Evolutionary conservation across 2,888 invertebrate genomes (phyloP), one percentile per base, ranked within the genome.

Genomic region (Eurois occulta): DNA sequence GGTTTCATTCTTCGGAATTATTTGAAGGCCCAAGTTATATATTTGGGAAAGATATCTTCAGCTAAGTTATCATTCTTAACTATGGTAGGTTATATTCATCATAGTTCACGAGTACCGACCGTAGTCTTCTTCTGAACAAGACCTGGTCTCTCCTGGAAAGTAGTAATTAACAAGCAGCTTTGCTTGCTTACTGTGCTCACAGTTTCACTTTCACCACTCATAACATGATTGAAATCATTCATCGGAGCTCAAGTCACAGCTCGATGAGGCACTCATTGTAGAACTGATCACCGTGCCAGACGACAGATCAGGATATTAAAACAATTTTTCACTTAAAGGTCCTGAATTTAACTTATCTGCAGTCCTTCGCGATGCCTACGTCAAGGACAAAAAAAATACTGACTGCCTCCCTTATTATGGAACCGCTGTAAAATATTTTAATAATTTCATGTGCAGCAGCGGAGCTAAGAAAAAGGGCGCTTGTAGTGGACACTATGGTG

Each of bases 401-500:
- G 35, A 69, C 5, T 69, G 69, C 69, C 24, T n/a, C 11, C 48
- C 69, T n/a, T 69, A 35, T 35, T 69, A 69, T 35, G n/a, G 35
- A 32, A 35, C 69, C 3, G 11, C 10, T n/a, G 18, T 69, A 2
- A 52, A 52, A 35, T 10, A 52, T 11, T 52, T 69, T 35, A n/a
- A 11, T 35, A 6, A 11, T n/a, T 11, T 35, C 4, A 69, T 69
- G 10, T 69, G 69, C 69, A 69, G 35, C 69, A 52, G 69, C 18
- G 69, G 69, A 35, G 48, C 11, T 35, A 69, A 68, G 16, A 48
- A 4, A 1, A 68, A 48, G 35, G 69, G 69, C 35, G 69, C 69
- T 35, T 69, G 69, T 28, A 64, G 21, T 41, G 76, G 76, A 41
- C 72, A 75, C 76, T 64, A 65, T 10, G 76, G 76, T 28, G 76